phyloP scores from a whole-genome alignment of 2,113 vertebrate genomes.

The Rhipidura dahli region DNA sequence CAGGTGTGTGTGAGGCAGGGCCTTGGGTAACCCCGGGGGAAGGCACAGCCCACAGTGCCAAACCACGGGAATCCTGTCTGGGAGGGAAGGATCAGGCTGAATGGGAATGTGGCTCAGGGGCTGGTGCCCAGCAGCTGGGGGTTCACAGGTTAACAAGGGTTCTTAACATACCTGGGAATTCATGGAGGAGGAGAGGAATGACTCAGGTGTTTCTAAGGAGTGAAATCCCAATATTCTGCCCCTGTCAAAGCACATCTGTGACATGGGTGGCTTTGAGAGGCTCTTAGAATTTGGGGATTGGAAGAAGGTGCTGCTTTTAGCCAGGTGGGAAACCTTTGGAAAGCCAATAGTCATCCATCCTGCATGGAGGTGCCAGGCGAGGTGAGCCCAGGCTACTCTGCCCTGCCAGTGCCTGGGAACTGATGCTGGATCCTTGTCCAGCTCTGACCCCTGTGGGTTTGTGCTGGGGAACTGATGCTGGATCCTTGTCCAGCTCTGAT shows the following conservation, averaged over 20 bases:
- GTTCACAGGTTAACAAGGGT: rapidly evolving
- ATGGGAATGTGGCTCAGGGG: not conserved
- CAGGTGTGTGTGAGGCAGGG: rapidly evolving
- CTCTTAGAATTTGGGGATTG: not conserved
- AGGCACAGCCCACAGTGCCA: not conserved
- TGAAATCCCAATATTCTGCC: rapidly evolving
- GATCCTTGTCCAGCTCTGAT: too few species aligned
- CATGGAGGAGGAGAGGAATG: not conserved
- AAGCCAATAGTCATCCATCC: not conserved
- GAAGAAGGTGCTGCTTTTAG: not conserved
- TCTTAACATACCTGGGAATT: not conserved
- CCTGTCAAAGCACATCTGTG: not conserved
- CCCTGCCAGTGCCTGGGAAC: not conserved
- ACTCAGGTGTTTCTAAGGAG: not conserved
- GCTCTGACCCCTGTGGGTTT: too few species aligned
- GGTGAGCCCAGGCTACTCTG: not conserved
- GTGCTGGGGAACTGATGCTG: too few species aligned
- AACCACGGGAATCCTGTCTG: not conserved
- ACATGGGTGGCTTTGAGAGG: not conserved
- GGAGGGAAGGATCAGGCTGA: not conserved
- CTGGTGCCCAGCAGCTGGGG: not conserved
- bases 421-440: too few species aligned
- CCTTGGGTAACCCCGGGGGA: not conserved
- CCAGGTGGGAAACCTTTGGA: not conserved
- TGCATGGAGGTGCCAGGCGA: rapidly evolving